Evolutionary conservation across 2,113 vertebrate species (phyloP).

Genomic region (Podarcis muralis): DNA sequence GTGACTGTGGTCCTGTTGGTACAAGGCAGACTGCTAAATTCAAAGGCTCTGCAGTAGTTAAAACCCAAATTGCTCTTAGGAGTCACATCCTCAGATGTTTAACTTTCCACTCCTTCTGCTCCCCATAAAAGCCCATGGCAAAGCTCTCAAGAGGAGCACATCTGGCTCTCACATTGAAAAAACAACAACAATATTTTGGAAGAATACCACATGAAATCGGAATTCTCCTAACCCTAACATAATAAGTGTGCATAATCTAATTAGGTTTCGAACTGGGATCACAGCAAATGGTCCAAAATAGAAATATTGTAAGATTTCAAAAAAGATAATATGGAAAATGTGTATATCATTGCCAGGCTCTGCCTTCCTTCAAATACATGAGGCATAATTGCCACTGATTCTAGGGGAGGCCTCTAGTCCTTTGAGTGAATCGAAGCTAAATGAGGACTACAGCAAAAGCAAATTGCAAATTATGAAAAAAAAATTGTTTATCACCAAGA

Average conservation of each 20-base stretch:
- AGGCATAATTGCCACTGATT: slow-evolving; percentile 6
- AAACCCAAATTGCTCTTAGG: neutral
- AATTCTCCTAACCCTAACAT: neutral
- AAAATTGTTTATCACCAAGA: slow-evolving; percentile 29
- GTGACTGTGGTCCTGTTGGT: neutral
- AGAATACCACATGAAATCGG: neutral
- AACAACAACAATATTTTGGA: neutral
- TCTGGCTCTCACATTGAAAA: neutral
- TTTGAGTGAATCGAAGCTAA: neutral
- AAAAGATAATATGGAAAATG: neutral
- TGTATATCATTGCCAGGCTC: slow-evolving; percentile 21
- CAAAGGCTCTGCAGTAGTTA: neutral
- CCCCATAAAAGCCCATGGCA: neutral
- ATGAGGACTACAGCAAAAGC: neutral
- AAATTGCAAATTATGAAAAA: slow-evolving; percentile 13
- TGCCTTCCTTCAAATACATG: slow-evolving; percentile 1
- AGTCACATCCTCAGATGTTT: neutral
- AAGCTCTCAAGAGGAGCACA: neutral
- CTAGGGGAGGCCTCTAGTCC: neutral
- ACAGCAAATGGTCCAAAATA: neutral
- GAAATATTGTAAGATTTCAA: neutral
- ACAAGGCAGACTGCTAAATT: neutral
- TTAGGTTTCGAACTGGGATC: neutral
- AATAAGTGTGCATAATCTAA: slow-evolving; percentile 11
- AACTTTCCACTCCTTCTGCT: neutral